A percentile compares a stretch with the other conserved stretches of the same genome.
These are phyloP conservation scores for Isurus oxyrinchus DNA, from an alignment of 2,113 vertebrate species.

Conservation along the genomic window DNA sequence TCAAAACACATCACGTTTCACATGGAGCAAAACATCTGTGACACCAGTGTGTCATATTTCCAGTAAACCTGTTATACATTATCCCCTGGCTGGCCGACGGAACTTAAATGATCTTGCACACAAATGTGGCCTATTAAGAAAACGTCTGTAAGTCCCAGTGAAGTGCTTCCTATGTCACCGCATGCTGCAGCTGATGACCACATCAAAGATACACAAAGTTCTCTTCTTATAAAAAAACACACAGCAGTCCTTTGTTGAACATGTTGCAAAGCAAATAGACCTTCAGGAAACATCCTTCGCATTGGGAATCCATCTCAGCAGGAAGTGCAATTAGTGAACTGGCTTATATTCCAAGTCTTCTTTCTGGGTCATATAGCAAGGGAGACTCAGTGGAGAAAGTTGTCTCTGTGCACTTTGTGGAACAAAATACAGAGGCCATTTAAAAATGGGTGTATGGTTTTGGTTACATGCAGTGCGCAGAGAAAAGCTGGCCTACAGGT, in stretches of 20 bases:
- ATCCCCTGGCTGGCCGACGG: not conserved
- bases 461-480: not conserved
- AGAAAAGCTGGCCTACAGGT: not conserved
- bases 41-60: not conserved
- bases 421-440: not conserved
- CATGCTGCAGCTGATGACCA: not conserved
- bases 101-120: not conserved
- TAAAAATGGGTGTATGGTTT: not conserved
- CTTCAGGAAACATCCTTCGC: not conserved
- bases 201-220: not conserved
- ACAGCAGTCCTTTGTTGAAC: not conserved
- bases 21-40: not conserved
- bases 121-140: not conserved
- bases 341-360: not conserved
- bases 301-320: not conserved
- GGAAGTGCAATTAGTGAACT: not conserved
- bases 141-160: not conserved
- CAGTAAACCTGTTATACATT: not conserved
- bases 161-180: not conserved
- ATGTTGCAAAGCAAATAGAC: not conserved
- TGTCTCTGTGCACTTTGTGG: not conserved
- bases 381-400: not conserved
- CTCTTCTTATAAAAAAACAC: not conserved
- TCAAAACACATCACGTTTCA: not conserved
- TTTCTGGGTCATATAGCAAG: not conserved